Evolutionary conservation across 64 coral and sea anemone species (phyloP), one percentile per base, ranked within the genome.

Genomic region (Platygyra sinensis): DNA sequence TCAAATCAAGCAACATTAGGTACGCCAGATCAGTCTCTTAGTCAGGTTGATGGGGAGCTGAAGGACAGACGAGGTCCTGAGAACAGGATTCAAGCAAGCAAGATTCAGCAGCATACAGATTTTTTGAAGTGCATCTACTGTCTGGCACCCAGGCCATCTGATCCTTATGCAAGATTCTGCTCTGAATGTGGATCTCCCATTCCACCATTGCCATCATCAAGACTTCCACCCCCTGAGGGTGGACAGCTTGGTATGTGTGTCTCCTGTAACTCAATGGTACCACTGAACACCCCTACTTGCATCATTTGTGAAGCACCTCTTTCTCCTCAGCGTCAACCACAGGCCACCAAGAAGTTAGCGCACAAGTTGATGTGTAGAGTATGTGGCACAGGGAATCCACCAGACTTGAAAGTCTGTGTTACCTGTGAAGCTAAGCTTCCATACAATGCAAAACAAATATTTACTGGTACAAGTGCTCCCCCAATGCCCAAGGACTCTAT

Each of bases 101-200:
- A 86, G 17, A 74, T 80, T 67, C 95, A 96, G 39, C 91, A 97
- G 29, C 91, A 97, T 18, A 94, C 95, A 51, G 95, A 97, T 71
- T 97, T 87, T 81, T 67, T 97, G 50, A 96, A 95, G 62, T 99
- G 97, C 89, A 94, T 99, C 62, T 99, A 95, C 73, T 99, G 97
- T 60, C 85, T 93, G 88, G 97, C 94, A 72, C 83, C 97, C 19
- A 87, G 97, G 65, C 94, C 96, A 63, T 96, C 97, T 17, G 97
- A 99, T 55, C 97, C 97, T 55, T 99, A 88, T 93, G 94, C 91
- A 67, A 86, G 88, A 30, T 99, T 95, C 51, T 99, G 97, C 42
- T 73, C 94, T 60, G 94, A 96, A 13, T 99, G 97, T 99, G 97
- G 97, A 2, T 96, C 97, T 8, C 94, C 90, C 0, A 67, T 99